phyloP scores from a whole-genome alignment of 2,113 vertebrate species.

The Callipepla californica region DNA sequence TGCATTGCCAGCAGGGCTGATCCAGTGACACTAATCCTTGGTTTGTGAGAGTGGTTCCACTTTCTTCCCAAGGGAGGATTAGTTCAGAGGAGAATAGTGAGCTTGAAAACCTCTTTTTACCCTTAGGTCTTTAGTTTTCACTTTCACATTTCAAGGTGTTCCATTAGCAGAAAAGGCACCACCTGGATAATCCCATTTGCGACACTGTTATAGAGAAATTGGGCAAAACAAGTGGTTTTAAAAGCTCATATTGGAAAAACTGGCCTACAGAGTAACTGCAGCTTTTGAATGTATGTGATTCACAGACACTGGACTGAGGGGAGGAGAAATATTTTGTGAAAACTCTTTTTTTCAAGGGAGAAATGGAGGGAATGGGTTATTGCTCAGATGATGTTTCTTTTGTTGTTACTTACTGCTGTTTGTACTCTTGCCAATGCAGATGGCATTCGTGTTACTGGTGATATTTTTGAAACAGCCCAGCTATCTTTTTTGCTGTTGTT shows the following conservation, averaged over 20 bases:
- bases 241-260: constrained; percentile 23
- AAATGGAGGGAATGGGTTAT: constrained; percentile 27
- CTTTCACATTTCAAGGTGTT: neutral
- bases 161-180: constrained; percentile 1
- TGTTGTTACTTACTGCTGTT: constrained; percentile 66
- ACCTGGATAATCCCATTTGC: neutral
- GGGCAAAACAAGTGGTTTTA: constrained; percentile 1
- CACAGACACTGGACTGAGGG: constrained; percentile 33
- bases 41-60: neutral
- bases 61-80: neutral
- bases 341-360: constrained; percentile 52
- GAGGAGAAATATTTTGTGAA: constrained; percentile 49
- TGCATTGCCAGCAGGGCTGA: rapidly evolving
- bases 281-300: constrained; percentile 66
- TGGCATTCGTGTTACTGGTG: constrained; percentile 11
- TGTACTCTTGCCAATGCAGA: constrained; percentile 61
- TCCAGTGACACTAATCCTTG: neutral
- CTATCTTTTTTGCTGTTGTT: constrained; percentile 73
- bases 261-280: neutral
- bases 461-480: constrained; percentile 69
- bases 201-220: neutral
- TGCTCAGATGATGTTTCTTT: constrained; percentile 47
- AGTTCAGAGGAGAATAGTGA: neutral
- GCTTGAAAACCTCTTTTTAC: neutral
- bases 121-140: neutral